These are phyloP conservation scores for Portevinia maculata DNA, from an alignment of 2,888 invertebrate species.

Conservation along the genomic window DNA sequence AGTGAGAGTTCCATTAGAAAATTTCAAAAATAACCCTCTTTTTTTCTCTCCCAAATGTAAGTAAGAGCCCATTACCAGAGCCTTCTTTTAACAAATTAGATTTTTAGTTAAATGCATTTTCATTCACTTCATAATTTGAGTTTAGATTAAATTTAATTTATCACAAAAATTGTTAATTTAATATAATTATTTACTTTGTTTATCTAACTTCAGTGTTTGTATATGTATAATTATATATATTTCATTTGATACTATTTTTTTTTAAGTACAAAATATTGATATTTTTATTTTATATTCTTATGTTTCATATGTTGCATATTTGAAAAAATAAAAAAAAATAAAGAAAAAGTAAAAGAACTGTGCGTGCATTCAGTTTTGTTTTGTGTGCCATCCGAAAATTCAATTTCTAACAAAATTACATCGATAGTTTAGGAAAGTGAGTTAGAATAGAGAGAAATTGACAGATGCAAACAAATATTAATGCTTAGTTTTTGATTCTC, in stretches of 20 bases:
- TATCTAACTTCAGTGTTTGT: slow-evolving; percentile 67
- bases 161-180: slow-evolving; percentile 67
- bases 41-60: slow-evolving; percentile 26
- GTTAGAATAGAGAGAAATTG: slow-evolving; percentile 9
- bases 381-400: slow-evolving; percentile 45
- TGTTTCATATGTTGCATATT: slow-evolving; percentile 61
- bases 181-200: slow-evolving; percentile 55
- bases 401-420: slow-evolving; percentile 35
- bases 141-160: slow-evolving; percentile 69
- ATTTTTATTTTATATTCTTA: slow-evolving; percentile 62
- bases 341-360: slow-evolving; percentile 38
- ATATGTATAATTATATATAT: slow-evolving; percentile 53
- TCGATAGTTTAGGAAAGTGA: slow-evolving; percentile 25
- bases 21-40: slow-evolving; percentile 39
- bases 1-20: slow-evolving; percentile 51
- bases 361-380: slow-evolving; percentile 64
- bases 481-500: slow-evolving; percentile 25
- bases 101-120: slow-evolving; percentile 37
- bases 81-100: slow-evolving; percentile 37
- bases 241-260: slow-evolving; percentile 54
- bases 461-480: slow-evolving; percentile 45
- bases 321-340: slow-evolving; percentile 22
- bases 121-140: slow-evolving; percentile 34
- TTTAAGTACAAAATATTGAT: slow-evolving; percentile 71
- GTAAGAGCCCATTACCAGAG: slow-evolving; percentile 30